These are phyloP conservation scores for Gymnoscelis rufifasciata DNA, from an alignment of 2,888 invertebrate species.

Conservation along the genomic window DNA sequence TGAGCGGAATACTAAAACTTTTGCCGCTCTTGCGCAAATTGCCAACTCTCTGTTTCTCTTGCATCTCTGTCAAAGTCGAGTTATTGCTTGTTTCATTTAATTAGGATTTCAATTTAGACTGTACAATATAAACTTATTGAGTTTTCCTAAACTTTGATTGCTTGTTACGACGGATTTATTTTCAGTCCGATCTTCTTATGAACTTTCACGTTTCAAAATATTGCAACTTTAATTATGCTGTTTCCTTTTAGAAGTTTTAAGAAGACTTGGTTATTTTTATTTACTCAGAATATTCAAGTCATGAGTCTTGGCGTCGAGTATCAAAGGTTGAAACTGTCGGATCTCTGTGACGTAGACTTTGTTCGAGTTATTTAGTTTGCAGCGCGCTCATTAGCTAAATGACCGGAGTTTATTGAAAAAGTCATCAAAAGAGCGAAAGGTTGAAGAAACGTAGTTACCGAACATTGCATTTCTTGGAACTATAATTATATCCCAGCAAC, in stretches of 20 bases:
- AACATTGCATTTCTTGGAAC: slow-evolving; percentile 18
- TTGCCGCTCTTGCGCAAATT: slow-evolving; percentile 62
- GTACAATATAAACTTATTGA: slow-evolving; percentile 14
- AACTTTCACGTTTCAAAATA: slow-evolving; percentile 8
- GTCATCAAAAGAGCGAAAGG: slow-evolving; percentile 31
- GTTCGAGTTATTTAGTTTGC: slow-evolving; percentile 69
- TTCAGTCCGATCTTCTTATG: background rate
- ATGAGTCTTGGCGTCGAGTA: slow-evolving; percentile 41
- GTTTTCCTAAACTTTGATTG: slow-evolving; percentile 14
- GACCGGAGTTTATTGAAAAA: slow-evolving; percentile 66
- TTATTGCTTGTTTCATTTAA: slow-evolving; percentile 20
- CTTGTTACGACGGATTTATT: slow-evolving; percentile 8
- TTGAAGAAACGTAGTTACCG: slow-evolving; percentile 9
- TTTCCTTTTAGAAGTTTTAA: slow-evolving; percentile 25
- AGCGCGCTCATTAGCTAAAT: slow-evolving; percentile 73
- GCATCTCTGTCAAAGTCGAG: slow-evolving; percentile 19
- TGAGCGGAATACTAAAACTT: slow-evolving; percentile 65
- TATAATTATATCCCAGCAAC: no score
- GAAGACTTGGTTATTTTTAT: slow-evolving; percentile 40
- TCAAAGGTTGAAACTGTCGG: slow-evolving; percentile 57
- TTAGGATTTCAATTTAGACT: slow-evolving; percentile 19
- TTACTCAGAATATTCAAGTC: slow-evolving; percentile 39
- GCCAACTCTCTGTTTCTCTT: slow-evolving; percentile 52
- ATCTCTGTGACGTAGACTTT: slow-evolving; percentile 64
- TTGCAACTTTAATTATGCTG: slow-evolving; percentile 22